phyloP scores from a whole-genome alignment of 2,797 vertebrate genomes.

The Stomatorhinus walkeri region DNA sequence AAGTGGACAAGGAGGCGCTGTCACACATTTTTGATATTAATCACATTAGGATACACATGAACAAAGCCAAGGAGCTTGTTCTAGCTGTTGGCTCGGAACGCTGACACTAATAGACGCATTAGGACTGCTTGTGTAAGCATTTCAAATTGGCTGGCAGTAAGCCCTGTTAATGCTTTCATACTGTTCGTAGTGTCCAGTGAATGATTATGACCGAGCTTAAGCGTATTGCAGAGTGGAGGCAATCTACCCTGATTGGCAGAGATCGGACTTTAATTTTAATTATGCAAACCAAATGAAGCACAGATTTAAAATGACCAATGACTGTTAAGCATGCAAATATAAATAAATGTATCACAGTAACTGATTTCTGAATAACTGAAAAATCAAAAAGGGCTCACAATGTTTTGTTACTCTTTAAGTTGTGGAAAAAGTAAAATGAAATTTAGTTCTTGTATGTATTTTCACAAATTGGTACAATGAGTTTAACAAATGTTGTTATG shows the following conservation, averaged over 20 bases:
- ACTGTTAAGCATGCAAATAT: background rate
- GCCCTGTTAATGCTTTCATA: constrained; percentile 21
- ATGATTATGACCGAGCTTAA: constrained; percentile 17
- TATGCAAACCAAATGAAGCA: background rate
- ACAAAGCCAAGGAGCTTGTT: constrained; percentile 31
- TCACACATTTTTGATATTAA: constrained; percentile 49
- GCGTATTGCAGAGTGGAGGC: background rate
- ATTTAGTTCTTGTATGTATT: background rate
- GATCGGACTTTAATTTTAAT: background rate
- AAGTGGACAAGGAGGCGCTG: constrained; percentile 32
- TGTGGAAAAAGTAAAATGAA: background rate
- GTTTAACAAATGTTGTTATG: background rate
- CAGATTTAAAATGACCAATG: background rate
- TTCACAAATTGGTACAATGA: background rate
- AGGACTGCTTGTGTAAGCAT: constrained; percentile 31
- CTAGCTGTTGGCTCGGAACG: constrained; percentile 36
- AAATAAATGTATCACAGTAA: background rate
- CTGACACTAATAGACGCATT: constrained; percentile 35
- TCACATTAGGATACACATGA: constrained; percentile 43
- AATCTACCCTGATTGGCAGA: background rate
- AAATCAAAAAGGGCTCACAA: background rate
- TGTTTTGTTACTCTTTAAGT: background rate
- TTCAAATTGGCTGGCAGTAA: constrained; percentile 31
- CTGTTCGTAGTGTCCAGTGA: background rate
- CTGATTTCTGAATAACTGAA: background rate